Percentiles rank a stretch among this genome's conserved stretches.
Evolutionary conservation across 1,140 invertebrate genomes (phyloP).

Genomic region (Anadara kagoshimensis): DNA sequence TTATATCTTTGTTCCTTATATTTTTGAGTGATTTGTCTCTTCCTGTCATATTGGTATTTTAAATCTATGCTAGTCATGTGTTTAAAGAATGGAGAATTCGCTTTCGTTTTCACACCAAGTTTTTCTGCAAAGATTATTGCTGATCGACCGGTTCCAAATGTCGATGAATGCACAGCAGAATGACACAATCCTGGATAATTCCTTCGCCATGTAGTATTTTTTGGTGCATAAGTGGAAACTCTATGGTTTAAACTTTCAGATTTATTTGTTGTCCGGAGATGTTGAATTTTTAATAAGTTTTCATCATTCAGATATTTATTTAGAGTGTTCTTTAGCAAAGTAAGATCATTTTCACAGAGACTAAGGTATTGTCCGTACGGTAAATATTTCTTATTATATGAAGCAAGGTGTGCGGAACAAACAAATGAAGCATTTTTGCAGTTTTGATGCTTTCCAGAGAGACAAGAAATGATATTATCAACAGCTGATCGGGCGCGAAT

Average conservation of each 20-base stretch:
- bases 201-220: constrained; percentile 10
- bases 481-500: not conserved
- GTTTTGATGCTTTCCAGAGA: not conserved
- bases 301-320: not conserved
- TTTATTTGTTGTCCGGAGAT: not conserved
- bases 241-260: constrained; percentile 12
- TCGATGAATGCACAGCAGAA: constrained; percentile 18
- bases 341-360: not conserved
- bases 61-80: not conserved
- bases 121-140: not conserved
- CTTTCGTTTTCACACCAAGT: not conserved
- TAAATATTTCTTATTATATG: not conserved
- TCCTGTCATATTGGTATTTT: not conserved
- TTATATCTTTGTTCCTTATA: not conserved
- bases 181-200: constrained; percentile 23
- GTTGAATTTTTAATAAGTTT: not conserved
- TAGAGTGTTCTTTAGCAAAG: not conserved
- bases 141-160: constrained; percentile 2
- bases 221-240: constrained; percentile 22
- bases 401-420: not conserved
- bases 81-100: constrained; percentile 1
- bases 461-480: not conserved
- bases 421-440: not conserved
- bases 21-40: not conserved
- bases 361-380: not conserved